Evolutionary conservation across 2,113 vertebrate species (phyloP).

Genomic region (Eretmochelys imbricata): DNA sequence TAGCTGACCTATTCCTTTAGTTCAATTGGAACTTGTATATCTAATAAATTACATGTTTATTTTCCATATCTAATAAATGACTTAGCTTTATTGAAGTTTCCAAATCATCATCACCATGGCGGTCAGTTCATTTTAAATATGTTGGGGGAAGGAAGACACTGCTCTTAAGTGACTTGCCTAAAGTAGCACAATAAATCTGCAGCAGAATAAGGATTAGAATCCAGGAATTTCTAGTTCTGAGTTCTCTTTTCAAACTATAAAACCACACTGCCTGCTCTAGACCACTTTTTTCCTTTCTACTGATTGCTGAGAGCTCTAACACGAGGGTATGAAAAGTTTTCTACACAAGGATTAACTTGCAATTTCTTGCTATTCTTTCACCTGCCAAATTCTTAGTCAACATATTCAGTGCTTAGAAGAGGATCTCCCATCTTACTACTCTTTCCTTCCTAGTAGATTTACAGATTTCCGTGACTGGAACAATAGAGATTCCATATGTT

Average conservation of each 20-base stretch:
- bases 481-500: slow-evolving; percentile 26
- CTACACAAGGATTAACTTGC: slow-evolving; percentile 10
- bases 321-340: neutral
- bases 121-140: slow-evolving; percentile 26
- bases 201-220: neutral
- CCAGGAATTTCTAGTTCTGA: slow-evolving; percentile 15
- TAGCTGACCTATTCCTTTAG: neutral
- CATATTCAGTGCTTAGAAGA: neutral
- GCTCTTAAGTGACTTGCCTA: slow-evolving; percentile 18
- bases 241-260: neutral
- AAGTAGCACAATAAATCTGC: neutral
- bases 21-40: neutral
- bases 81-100: slow-evolving; percentile 38
- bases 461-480: slow-evolving; percentile 41
- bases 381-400: slow-evolving; percentile 33
- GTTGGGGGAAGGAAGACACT: neutral
- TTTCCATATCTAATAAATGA: neutral
- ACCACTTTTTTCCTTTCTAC: neutral
- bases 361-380: slow-evolving; percentile 40
- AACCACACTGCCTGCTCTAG: neutral
- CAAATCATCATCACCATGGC: slow-evolving; percentile 22
- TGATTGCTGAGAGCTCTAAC: slow-evolving; percentile 56
- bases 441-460: slow-evolving; percentile 33
- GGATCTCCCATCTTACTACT: slow-evolving; percentile 18
- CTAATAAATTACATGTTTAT: neutral